Base-by-base conservation (phyloP, 2,888 invertebrate species). In the Sialis lutaria region DNA sequence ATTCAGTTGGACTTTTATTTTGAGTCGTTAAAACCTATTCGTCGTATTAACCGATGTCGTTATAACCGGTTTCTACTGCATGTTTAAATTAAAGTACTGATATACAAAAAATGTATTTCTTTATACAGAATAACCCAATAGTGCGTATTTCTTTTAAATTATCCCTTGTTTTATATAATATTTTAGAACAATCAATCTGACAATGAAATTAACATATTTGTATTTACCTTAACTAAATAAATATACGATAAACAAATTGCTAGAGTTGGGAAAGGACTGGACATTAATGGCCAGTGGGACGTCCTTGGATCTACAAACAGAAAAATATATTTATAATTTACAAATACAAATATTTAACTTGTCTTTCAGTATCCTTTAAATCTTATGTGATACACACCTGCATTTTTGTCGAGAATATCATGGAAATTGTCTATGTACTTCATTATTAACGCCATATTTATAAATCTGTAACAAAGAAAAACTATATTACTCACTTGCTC, bases 261-360 rank as follows among this genome's bases (percentile, higher is more conserved):
- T 66, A 92, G 71, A 56, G 93, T 93, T 59, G 93, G 92, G 62
- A 89, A 78, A 52, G 93, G 93, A 56, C 89, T 88, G 61, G 85
- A 82, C 90, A 96, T 93, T 70, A 95, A 74, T 60, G 85, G 79
- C 88, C 88, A 93, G 67, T 82, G 78, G 67, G 86, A 87, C 58
- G 92, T 89, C 63, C 95, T 75, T 52, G 80, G 73, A 73, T 89
- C 89, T 89, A 74, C 55, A 76, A 76, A 57, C 48, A 51, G 55
- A 58, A 56, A 35, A 9, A 35, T 35, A 35, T 35, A 35, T 35
- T 35, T 35, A 35, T 35, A 35, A 9, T 37, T 37, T 7, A 37
- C 6, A 33, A 43, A 45, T 40, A 33, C 22, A 22, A 22, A 22
- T 22, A 22, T 22, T 22, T 22, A 22, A 22, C 22, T 22, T 22